phyloP scores from a whole-genome alignment of 2,113 vertebrate species.

The Tachysurus vachellii region DNA sequence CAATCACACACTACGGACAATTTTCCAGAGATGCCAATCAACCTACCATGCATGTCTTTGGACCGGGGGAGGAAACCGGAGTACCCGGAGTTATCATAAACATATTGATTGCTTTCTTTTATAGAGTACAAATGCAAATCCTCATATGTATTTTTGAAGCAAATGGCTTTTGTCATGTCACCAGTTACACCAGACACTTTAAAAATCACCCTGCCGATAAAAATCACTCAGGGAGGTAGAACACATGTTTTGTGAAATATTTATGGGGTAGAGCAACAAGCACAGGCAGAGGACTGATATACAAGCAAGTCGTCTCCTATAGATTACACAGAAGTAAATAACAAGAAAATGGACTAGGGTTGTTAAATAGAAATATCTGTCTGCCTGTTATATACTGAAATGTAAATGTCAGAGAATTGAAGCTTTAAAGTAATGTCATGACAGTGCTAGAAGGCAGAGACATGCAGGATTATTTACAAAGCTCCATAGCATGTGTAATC shows the following conservation, averaged over 20 bases:
- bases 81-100: no score
- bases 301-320: background rate
- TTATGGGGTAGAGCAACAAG: background rate
- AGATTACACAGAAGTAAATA: background rate
- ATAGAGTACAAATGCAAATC: background rate
- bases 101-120: background rate
- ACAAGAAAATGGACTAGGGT: background rate
- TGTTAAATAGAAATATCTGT: background rate
- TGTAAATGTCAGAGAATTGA: conserved; percentile 54
- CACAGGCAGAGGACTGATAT: background rate
- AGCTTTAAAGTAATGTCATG: conserved; percentile 70
- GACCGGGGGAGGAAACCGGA: no score
- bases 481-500: conserved; percentile 71
- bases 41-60: no score
- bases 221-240: background rate
- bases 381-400: conserved; percentile 27
- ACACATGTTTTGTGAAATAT: background rate
- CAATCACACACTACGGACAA: no score
- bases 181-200: background rate
- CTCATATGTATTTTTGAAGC: background rate
- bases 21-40: no score
- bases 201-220: background rate
- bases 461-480: conserved; percentile 71
- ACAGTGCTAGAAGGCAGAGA: conserved; percentile 61
- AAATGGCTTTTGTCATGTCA: background rate